Evolutionary conservation across 2,113 vertebrate genomes (phyloP).

Genomic region (Paramisgurnus dabryanus): DNA sequence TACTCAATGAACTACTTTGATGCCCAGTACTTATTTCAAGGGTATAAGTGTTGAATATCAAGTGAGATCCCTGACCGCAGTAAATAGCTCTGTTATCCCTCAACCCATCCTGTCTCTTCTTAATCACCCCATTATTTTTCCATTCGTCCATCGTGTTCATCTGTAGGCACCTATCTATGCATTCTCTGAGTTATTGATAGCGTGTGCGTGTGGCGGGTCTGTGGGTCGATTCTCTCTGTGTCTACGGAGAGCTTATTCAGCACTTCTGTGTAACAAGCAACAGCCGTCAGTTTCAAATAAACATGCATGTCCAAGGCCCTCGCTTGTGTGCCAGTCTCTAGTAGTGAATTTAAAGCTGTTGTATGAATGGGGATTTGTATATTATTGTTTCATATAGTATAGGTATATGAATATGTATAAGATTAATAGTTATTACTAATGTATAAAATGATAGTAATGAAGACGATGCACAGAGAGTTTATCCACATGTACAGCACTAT

Average conservation of each 20-base stretch:
- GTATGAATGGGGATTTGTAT: neutral
- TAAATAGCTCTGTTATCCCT: neutral
- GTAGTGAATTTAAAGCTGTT: too few species aligned
- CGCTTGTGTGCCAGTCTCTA: neutral
- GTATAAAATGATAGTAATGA: neutral
- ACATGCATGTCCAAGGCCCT: neutral
- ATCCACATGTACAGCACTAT: neutral
- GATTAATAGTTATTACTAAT: neutral
- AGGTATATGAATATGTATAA: neutral
- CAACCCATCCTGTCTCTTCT: neutral
- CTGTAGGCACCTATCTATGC: constrained; percentile 39
- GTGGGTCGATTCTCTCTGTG: neutral
- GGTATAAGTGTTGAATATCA: neutral
- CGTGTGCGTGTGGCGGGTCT: constrained; percentile 23
- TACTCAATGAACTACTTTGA: neutral
- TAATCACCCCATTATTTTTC: constrained; percentile 22
- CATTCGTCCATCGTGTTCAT: neutral
- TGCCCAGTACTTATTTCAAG: neutral
- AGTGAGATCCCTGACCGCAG: neutral
- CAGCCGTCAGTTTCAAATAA: constrained; percentile 5
- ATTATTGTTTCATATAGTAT: neutral
- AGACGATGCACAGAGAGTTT: neutral
- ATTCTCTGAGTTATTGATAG: constrained; percentile 32
- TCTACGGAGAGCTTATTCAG: constrained; percentile 62
- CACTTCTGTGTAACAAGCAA: constrained; percentile 34